Conservation (phyloP, 1,140 invertebrate genomes). For the Listronotus oregonensis region DNA sequence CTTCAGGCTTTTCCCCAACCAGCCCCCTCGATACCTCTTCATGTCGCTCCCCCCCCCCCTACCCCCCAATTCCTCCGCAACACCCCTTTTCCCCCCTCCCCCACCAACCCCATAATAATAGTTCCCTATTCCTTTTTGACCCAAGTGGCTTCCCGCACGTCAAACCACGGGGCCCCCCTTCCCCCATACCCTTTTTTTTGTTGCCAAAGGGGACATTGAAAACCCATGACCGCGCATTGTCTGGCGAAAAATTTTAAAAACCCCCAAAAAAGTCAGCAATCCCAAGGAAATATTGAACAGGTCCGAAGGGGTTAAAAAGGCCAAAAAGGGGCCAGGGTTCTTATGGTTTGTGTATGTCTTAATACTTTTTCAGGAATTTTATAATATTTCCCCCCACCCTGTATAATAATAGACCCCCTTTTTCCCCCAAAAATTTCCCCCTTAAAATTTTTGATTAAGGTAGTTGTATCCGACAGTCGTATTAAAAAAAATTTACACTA, state of each 20-base stretch:
- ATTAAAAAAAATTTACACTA: too few relatives aligned
- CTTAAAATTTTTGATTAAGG: too few relatives aligned
- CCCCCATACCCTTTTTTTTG: slow-evolving; percentile 78
- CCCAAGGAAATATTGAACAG: slow-evolving; percentile 60
- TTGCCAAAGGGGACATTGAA: slow-evolving; percentile 82
- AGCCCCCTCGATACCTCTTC: slow-evolving; percentile 62
- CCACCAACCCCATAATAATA: slow-evolving; percentile 87
- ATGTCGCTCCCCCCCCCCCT: slow-evolving; percentile 63
- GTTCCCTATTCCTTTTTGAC: slow-evolving; percentile 82
- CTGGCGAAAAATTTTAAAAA: slow-evolving; percentile 9
- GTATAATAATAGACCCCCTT: too few relatives aligned
- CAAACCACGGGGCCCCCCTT: slow-evolving; percentile 69
- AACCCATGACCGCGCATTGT: slow-evolving; percentile 70
- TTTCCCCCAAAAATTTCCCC: too few relatives aligned
- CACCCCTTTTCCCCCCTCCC: slow-evolving; percentile 84
- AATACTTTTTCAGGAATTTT: too few relatives aligned
- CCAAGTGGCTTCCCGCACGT: slow-evolving; percentile 72
- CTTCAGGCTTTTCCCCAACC: slow-evolving; percentile 67
- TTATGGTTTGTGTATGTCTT: too few relatives aligned
- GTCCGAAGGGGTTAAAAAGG: slow-evolving; percentile 65
- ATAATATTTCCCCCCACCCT: too few relatives aligned
- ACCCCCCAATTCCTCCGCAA: slow-evolving; percentile 52
- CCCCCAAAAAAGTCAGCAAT: slow-evolving; percentile 23
- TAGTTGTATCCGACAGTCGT: too few relatives aligned
- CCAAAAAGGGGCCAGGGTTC: slow-evolving; percentile 46